Conservation (phyloP, 2,797 vertebrate species). For the Epinephelus malabaricus region DNA sequence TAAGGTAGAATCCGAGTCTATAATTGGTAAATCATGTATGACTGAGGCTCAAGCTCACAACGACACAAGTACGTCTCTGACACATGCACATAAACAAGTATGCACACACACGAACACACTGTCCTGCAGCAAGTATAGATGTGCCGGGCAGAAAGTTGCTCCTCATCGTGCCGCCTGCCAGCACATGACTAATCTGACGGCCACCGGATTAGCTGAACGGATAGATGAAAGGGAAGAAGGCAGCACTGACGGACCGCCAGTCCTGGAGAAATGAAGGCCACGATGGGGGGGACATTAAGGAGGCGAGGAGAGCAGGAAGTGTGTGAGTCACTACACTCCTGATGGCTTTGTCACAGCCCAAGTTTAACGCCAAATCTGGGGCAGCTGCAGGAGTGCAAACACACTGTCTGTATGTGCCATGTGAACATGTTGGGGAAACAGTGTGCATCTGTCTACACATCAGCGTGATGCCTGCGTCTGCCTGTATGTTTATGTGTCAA, state of each 20-base stretch:
- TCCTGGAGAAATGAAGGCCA: conserved; percentile 47
- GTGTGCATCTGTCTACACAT: not conserved
- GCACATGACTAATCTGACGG: conserved; percentile 67
- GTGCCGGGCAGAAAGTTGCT: conserved; percentile 30
- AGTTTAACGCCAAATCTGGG: conserved; percentile 63
- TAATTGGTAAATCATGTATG: not conserved
- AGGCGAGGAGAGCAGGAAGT: conserved; percentile 18
- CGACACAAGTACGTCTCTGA: not conserved
- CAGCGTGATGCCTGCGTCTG: not conserved
- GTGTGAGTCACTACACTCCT: conserved; percentile 64
- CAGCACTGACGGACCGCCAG: conserved; percentile 13
- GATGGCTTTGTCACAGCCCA: conserved; percentile 59
- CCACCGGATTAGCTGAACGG: conserved; percentile 61
- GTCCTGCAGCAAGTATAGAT: conserved; percentile 31
- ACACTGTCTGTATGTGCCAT: conserved; percentile 18
- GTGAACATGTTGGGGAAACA: not conserved
- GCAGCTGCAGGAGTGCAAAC: conserved; percentile 49
- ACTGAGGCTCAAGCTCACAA: not conserved
- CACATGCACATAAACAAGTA: not conserved
- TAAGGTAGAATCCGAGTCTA: not conserved
- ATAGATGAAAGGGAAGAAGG: conserved; percentile 52
- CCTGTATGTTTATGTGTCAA: not conserved
- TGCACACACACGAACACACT: conserved; percentile 9
- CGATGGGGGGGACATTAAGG: not conserved
- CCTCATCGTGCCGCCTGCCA: conserved; percentile 34